A percentile compares a stretch with the other conserved stretches of the same genome.
These are phyloP conservation scores for Cochlearius cochlearius DNA, from an alignment of 2,113 vertebrate genomes.

Conservation along the genomic window DNA sequence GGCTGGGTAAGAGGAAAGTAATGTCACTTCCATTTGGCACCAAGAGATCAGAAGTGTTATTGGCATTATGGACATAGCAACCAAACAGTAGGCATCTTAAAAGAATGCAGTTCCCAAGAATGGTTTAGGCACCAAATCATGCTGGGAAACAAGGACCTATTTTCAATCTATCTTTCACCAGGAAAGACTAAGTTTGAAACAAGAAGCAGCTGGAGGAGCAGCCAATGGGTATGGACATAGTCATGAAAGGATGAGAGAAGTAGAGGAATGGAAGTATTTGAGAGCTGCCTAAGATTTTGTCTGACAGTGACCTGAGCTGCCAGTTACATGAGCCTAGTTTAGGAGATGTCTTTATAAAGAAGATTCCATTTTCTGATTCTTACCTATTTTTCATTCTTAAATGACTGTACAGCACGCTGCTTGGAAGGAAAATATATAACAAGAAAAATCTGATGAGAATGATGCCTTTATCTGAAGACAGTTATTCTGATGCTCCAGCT, in stretches of 20 bases:
- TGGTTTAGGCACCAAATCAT: background rate
- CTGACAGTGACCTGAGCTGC: background rate
- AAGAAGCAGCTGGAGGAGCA: accelerated
- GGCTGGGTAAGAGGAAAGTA: background rate
- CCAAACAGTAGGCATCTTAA: background rate
- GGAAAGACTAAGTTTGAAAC: background rate
- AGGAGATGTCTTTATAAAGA: background rate
- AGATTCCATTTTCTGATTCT: background rate
- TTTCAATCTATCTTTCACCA: background rate
- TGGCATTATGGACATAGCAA: background rate
- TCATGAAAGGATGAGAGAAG: background rate
- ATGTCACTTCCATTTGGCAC: background rate
- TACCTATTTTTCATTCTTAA: background rate
- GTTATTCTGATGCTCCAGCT: background rate
- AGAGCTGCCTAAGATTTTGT: background rate
- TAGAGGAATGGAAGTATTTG: background rate
- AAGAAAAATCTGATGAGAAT: background rate
- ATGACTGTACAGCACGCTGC: background rate
- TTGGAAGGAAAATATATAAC: background rate
- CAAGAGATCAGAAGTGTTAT: background rate
- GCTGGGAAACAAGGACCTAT: background rate
- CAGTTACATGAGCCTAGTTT: background rate
- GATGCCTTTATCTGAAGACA: background rate
- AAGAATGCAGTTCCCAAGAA: background rate
- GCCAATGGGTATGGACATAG: background rate